Conservation (phyloP, 2,113 vertebrate species). For the Stercorarius parasiticus region DNA sequence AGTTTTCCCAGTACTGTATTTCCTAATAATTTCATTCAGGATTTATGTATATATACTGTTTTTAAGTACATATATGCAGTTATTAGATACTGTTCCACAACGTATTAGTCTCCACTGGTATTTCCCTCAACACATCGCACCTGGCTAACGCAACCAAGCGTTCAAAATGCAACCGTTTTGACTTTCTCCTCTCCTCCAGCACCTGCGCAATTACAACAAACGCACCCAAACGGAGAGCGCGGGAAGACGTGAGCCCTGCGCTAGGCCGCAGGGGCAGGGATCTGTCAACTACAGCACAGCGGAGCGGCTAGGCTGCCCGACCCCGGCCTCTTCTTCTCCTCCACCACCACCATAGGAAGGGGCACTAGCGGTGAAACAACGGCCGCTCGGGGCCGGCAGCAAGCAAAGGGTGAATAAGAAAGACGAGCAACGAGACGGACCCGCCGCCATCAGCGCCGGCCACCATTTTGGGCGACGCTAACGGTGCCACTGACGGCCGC, state of each 20-base stretch:
- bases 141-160: neutral
- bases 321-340: no score
- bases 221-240: rapidly evolving
- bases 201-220: neutral
- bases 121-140: rapidly evolving
- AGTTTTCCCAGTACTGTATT: rapidly evolving
- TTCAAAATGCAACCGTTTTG: rapidly evolving
- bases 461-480: neutral
- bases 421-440: rapidly evolving
- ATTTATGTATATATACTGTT: rapidly evolving
- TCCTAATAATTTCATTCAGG: neutral
- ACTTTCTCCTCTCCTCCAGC: neutral
- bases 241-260: rapidly evolving
- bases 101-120: rapidly evolving
- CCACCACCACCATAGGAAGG: neutral
- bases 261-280: rapidly evolving
- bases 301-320: no score
- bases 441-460: rapidly evolving
- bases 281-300: rapidly evolving
- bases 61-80: neutral
- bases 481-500: neutral
- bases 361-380: neutral
- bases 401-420: rapidly evolving
- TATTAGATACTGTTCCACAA: neutral
- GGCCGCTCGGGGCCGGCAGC: no score